phyloP scores from a whole-genome alignment of 1,140 invertebrate genomes.

The Acromyrmex charruanus region DNA sequence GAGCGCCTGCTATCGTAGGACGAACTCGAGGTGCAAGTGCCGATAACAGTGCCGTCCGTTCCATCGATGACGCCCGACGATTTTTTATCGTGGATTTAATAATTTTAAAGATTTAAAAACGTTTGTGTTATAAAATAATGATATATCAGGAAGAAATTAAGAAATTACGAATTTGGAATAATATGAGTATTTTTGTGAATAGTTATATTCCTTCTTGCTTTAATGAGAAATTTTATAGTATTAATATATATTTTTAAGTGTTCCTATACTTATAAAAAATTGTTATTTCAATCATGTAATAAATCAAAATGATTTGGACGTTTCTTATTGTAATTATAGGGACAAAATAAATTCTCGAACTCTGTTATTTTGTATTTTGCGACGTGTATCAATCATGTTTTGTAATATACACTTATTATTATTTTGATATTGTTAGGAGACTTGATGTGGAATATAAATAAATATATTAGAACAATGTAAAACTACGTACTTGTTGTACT shows the following conservation, averaged over 20 bases:
- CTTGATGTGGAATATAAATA: not conserved
- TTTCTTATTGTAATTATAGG: not conserved
- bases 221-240: not conserved
- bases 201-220: not conserved
- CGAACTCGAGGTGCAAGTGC: slow-evolving; percentile 70
- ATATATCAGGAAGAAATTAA: not conserved
- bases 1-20: slow-evolving; percentile 48
- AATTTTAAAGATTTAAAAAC: too few species aligned
- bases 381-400: too few species aligned
- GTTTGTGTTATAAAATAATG: not conserved
- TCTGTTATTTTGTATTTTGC: not conserved
- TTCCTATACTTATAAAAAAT: not conserved
- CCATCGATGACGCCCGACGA: not conserved
- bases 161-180: not conserved
- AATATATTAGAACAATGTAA: not conserved
- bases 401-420: too few species aligned
- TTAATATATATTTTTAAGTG: not conserved
- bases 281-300: not conserved
- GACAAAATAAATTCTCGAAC: not conserved
- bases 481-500: not conserved
- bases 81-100: too few species aligned
- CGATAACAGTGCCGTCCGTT: slow-evolving; percentile 53
- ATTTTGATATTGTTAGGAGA: too few species aligned
- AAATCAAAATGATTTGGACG: not conserved
- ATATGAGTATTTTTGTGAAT: not conserved